Base-by-base conservation (phyloP, 1,140 invertebrate genomes). In the Drosophila suzukii region DNA sequence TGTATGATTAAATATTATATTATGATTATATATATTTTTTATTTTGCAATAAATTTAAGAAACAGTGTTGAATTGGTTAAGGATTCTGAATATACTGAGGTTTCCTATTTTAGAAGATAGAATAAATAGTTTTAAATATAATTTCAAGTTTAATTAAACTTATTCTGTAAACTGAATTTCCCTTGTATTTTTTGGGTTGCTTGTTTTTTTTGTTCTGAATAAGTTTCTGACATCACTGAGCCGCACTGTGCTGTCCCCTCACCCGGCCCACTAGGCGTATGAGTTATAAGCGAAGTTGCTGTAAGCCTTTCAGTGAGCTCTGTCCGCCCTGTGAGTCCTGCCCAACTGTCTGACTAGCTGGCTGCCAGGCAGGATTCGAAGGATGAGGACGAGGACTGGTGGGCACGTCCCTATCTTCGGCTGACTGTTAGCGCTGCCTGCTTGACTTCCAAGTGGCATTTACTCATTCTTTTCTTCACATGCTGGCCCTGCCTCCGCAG, bases 371-470 rank as follows among this genome's bases (percentile, higher is more conserved):
- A 32, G 49, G 27, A 51, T 27, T 20, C 8, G 12, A 32, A 67
- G 15, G 44, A 43, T 12, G 30, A 7, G 30, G 7, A 32, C 2
- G 32, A 10, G 32, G 61, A 17, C 61, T 73, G 67, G 59, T 53
- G 77, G 72, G 66, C 63, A 79, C 83, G 79, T 88, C 73, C 62
- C 67, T 78, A 77, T 88, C 84, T 83, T 73, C 49, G 76, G 47
- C 49, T 81, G 78, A 78, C 68, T 88, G 75, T 81, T 79, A 84
- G 76, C 79, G 73, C 63, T 71, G 50, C 76, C 76, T 83, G 73
- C 80, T 89, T 89, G 84, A 89, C 84, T 89, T 84, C 68, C 82
- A 89, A 89, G 84, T 89, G 84, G 85, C 86, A 89, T 89, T 89
- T 89, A 89, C 84, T 84, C 80, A 83, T 89, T 75, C 73, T 66